Base-by-base conservation (phyloP, 2,797 vertebrate genomes). In the Synaphobranchus kaupii region DNA sequence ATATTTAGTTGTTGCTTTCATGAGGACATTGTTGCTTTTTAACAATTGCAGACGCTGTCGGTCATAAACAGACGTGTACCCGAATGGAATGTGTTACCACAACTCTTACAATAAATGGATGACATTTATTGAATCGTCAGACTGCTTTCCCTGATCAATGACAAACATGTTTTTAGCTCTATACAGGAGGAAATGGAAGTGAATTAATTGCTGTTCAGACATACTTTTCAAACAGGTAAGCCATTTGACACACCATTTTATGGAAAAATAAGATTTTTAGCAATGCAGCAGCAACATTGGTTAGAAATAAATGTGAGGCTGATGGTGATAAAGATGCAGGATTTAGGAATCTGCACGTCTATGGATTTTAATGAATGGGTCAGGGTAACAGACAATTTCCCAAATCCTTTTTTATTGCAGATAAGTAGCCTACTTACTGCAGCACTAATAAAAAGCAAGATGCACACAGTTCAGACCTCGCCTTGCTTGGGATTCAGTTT, bases 401-500 rank as follows among this genome's bases (percentile, higher is more conserved):
- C 93, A 96, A 96, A 96, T 96, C 96, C 12, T 52, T 13, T 13
- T 63, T 58, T 80, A 50, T 60, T 66, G 95, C 95, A 96, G 94
- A 96, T 34, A 95, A 96, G 95, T 96, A 96, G 48, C 6, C 48
- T 20, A n/a, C 95, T 96, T 91, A 95, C 96, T 93, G 95, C 96
- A 96, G 95, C 96, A 97, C 95, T 97, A 94, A 93, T 96, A 97
- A 95, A 97, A 97, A 95, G 95, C 95, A 97, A 94, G 95, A 95
- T 95, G 94, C 96, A 96, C 95, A 96, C 97, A 95, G 94, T 95
- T 95, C 96, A 95, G 94, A 96, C 15, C 78, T 83, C 7, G 66
- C 86, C 91, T 80, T 95, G 96, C 96, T 97, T 95, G 97, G 96
- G 96, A 97, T 98, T 97, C 97, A 96, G 96, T 47, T 82, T 97